Base-by-base conservation (phyloP, 1,140 invertebrate genomes). In the Lamellibrachia luymesi region DNA sequence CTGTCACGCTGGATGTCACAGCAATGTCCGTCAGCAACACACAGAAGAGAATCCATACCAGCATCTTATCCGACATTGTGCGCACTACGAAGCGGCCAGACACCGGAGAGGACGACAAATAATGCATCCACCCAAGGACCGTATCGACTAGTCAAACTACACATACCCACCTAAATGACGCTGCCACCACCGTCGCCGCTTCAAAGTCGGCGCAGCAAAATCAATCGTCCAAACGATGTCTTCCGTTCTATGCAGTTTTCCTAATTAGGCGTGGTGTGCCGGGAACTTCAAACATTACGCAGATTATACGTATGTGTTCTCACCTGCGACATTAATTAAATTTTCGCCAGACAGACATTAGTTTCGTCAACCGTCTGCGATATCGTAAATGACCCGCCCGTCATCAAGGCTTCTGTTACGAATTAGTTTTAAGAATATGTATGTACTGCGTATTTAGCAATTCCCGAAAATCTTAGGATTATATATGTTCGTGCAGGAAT, bases 1-100 rank as follows among this genome's bases (percentile, higher is more conserved):
- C 92, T 10, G 91, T 94, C 90, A 94, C 93, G 50, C 51, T 92
- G 13, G 90, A 80, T 22, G 64, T 2, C 13, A 80, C 64, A 22
- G 13, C 8, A 80, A 80, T 22, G 64, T 80, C 64, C 64, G 64
- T 80, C 5, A 80, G 64, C 7, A 80, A 22, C 64, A 80, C 64
- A 22, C 64, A 80, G 64, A 80, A 80, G 1, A 80, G 64, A 80
- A 80, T 22, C 64, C 64, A 80, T 22, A 80, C 64, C 64, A 80
- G 25, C 64, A 22, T 80, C 5, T 80, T 80, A 22, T 17, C 8
- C 17, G 25, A 22, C 64, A 80, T 80, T 80, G 64, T 22, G 64
- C 64, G 2, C 2, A 80, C 64, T 80, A 22, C 64, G 64, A 22
- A 10, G 25, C 64, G 64, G 6, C 64, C 13, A 17, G 2, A 22